phyloP scores from a whole-genome alignment of 1,140 invertebrate genomes.

The Macrocentrus cingulum region DNA sequence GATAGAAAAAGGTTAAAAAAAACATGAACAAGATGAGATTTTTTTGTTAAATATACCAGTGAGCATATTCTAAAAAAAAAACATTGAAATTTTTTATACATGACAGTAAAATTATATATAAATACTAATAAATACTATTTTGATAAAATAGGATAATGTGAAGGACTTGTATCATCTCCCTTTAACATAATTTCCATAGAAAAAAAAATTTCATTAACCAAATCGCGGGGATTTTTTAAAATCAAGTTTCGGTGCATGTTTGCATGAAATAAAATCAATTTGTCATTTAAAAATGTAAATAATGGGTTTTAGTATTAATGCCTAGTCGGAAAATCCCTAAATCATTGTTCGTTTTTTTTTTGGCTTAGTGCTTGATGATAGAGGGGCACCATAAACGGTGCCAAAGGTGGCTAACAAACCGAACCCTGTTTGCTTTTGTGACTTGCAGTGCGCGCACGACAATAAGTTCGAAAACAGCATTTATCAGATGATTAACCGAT shows the following conservation, averaged over 20 bases:
- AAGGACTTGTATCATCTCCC: too few species aligned
- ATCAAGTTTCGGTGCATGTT: not conserved
- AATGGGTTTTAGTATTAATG: not conserved
- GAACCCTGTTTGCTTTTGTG: constrained; percentile 50
- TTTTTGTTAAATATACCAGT: too few species aligned
- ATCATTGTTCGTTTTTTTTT: not conserved
- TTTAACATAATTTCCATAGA: not conserved
- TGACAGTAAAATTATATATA: too few species aligned
- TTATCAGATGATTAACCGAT: constrained; percentile 62
- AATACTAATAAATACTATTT: too few species aligned
- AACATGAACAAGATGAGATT: too few species aligned
- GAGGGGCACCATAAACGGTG: too few species aligned
- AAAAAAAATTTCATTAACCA: not conserved
- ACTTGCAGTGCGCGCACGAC: constrained; percentile 58
- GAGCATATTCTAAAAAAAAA: too few species aligned
- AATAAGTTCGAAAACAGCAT: constrained; percentile 60
- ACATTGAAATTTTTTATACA: too few species aligned
- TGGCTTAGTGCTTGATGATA: not conserved
- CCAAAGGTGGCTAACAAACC: constrained; percentile 45
- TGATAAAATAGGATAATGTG: too few species aligned
- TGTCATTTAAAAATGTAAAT: not conserved
- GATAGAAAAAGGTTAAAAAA: too few species aligned
- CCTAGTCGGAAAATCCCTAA: not conserved
- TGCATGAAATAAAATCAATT: constrained; percentile 8
- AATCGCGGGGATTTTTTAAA: not conserved